Evolutionary conservation across 1,140 invertebrate genomes (phyloP).

Genomic region (Polyergus mexicanus): DNA sequence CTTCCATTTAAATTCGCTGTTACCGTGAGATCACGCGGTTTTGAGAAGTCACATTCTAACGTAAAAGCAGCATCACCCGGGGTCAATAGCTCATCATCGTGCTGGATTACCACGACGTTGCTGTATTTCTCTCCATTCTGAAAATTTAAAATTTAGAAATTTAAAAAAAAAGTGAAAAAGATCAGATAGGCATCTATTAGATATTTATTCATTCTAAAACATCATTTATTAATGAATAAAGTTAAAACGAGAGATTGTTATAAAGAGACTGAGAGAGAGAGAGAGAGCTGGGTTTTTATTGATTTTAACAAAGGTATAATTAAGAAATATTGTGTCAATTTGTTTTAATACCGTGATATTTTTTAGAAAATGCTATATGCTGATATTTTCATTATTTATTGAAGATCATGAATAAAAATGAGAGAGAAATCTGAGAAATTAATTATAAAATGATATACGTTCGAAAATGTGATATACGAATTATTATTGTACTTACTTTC

Average conservation of each 20-base stretch:
- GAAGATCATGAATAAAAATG: conserved; percentile 6
- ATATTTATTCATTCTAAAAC: conserved; percentile 20
- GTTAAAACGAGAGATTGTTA: too few relatives aligned
- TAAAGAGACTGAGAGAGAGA: too few relatives aligned
- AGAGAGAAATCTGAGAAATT: conserved; percentile 23
- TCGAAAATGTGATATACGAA: not conserved
- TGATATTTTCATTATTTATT: conserved; percentile 5
- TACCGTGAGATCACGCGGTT: conserved; percentile 86
- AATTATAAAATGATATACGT: not conserved
- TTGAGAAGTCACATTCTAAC: conserved; percentile 88
- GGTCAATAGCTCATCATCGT: conserved; percentile 89
- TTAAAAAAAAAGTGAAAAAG: not conserved
- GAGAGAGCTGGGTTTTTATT: too few relatives aligned
- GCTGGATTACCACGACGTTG: conserved; percentile 88
- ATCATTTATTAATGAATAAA: too few relatives aligned
- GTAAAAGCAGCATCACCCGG: conserved; percentile 89
- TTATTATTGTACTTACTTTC: not conserved
- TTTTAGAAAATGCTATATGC: too few relatives aligned
- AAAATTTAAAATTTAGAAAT: not conserved
- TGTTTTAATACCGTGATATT: too few relatives aligned
- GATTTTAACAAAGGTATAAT: too few relatives aligned
- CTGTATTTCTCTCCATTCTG: conserved; percentile 87
- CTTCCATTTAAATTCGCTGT: conserved; percentile 85
- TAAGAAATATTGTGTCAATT: too few relatives aligned
- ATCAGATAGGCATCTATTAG: not conserved